These are phyloP conservation scores for Montifringilla adamsi DNA, from an alignment of 2,113 vertebrate species.

Conservation along the genomic window DNA sequence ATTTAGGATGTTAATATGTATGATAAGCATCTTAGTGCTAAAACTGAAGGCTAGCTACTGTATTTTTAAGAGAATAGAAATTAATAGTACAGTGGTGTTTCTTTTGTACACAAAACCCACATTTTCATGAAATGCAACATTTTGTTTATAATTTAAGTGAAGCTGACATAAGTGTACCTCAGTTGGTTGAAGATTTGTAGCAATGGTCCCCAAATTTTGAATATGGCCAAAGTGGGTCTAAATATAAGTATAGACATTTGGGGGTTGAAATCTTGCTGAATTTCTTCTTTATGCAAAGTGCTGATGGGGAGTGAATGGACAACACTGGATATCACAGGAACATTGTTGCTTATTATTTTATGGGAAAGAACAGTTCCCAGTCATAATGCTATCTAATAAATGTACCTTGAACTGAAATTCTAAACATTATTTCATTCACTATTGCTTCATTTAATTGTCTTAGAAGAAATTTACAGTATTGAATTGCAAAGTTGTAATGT, in stretches of 20 bases:
- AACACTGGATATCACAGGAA: not conserved
- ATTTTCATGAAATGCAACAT: not conserved
- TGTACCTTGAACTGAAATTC: constrained; percentile 52
- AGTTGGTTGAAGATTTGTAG: not conserved
- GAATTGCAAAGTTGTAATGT: not conserved
- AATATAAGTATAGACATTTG: not conserved
- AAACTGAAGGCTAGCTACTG: constrained; percentile 42
- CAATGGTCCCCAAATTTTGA: not conserved
- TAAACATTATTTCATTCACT: constrained; percentile 28
- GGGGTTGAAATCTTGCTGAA: not conserved
- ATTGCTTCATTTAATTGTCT: constrained; percentile 14
- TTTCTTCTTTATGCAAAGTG: not conserved
- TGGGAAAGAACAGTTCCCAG: not conserved
- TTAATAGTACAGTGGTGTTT: not conserved
- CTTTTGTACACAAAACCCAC: constrained; percentile 39
- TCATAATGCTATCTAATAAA: not conserved
- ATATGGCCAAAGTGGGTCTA: not conserved
- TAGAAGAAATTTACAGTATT: not conserved
- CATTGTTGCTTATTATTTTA: not conserved
- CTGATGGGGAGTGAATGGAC: not conserved
- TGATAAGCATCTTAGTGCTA: constrained; percentile 31
- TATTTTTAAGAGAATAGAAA: not conserved
- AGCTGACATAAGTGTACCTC: not conserved
- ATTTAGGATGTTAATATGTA: constrained; percentile 30
- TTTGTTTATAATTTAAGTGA: not conserved